Percentiles rank a stretch among this genome's conserved stretches.
Conservation (phyloP, 30 jellyfish, hydroid and myxozoan genomes). For the Cassiopea andromeda region DNA sequence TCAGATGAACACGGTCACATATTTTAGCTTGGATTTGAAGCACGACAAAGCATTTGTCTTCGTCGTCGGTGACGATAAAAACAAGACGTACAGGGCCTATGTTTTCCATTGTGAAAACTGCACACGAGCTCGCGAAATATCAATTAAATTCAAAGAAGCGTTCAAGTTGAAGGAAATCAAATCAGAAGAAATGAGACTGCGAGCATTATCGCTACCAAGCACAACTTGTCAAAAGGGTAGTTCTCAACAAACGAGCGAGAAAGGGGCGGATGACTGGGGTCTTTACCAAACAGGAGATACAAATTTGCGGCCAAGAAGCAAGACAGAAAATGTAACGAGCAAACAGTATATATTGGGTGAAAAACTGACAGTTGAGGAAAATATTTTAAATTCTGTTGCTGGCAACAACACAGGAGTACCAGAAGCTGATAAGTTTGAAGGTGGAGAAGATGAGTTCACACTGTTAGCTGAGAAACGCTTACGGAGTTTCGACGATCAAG, state of each 20-base stretch:
- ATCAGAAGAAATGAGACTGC: constrained; percentile 57
- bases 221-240: not conserved
- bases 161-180: constrained; percentile 19
- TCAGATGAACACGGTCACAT: constrained; percentile 42
- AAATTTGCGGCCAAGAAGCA: constrained; percentile 51
- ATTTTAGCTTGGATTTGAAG: constrained; percentile 62
- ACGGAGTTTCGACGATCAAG: constrained; percentile 53
- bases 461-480: constrained; percentile 61
- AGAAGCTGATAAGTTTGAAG: not conserved
- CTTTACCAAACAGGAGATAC: not conserved
- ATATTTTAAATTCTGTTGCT: not conserved
- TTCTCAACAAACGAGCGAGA: not conserved
- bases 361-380: not conserved
- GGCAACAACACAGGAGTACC: not conserved
- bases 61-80: constrained; percentile 51
- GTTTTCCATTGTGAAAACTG: constrained; percentile 80
- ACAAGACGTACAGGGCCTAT: constrained; percentile 56
- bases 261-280: constrained; percentile 33
- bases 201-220: constrained; percentile 53
- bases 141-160: constrained; percentile 29
- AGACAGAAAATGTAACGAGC: constrained; percentile 32
- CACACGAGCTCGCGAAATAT: constrained; percentile 59
- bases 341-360: not conserved
- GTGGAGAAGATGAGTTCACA: constrained; percentile 74
- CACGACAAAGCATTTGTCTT: constrained; percentile 83